Evolutionary conservation across 2,797 vertebrate genomes (phyloP).

Genomic region (Syncerus caffer): DNA sequence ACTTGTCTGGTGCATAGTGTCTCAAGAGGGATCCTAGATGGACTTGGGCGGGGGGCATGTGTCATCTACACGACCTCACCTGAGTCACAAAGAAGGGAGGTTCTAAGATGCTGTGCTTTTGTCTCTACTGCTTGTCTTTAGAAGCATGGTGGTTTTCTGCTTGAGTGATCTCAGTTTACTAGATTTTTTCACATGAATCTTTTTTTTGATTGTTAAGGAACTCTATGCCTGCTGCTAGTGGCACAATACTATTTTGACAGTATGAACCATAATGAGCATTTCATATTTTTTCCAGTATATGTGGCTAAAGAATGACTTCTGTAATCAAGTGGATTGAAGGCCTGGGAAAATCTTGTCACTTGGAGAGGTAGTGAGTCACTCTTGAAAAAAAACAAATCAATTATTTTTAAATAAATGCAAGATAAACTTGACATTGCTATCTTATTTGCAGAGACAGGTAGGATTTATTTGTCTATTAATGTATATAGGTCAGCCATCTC

Average conservation of each 20-base stretch:
- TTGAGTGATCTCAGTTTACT: background rate
- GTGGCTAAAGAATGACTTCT: background rate
- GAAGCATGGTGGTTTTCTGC: background rate
- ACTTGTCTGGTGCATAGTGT: background rate
- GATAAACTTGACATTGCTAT: constrained; percentile 21
- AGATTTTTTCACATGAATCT: background rate
- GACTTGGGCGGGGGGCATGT: background rate
- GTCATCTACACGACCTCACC: background rate
- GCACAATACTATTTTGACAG: background rate
- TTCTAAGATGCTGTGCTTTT: background rate
- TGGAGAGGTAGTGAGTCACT: background rate
- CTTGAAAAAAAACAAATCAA: background rate
- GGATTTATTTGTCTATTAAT: constrained; percentile 45
- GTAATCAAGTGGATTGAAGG: constrained; percentile 45
- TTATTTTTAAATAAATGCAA: constrained; percentile 2
- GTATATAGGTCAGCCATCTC: background rate
- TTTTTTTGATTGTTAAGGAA: background rate
- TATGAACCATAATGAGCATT: background rate
- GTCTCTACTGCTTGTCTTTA: background rate
- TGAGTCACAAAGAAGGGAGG: background rate
- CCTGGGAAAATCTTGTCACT: background rate
- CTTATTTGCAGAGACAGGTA: background rate
- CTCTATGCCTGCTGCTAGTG: background rate
- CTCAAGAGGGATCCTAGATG: background rate
- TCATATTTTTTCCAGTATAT: background rate